Percentiles rank a stretch among this genome's conserved stretches.
Evolutionary conservation across 2,113 vertebrate genomes (phyloP).

Genomic region (Poecile atricapillus): DNA sequence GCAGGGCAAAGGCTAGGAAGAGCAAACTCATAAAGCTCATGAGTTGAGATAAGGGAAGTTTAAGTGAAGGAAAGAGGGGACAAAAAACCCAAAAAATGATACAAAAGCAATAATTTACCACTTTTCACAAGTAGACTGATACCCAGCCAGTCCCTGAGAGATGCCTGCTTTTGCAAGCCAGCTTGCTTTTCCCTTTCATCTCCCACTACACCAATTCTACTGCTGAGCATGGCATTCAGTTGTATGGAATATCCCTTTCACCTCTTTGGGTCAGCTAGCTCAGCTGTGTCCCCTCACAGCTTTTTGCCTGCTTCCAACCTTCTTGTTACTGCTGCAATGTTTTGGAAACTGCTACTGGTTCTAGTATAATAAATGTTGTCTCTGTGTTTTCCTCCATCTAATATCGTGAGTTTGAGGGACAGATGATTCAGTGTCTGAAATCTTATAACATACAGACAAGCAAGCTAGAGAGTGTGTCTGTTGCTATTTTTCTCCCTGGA

Average conservation of each 20-base stretch:
- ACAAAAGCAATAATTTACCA: background rate
- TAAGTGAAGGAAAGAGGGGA: background rate
- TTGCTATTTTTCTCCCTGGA: background rate
- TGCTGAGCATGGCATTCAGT: background rate
- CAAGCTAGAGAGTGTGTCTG: background rate
- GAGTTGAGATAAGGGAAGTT: background rate
- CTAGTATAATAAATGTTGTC: background rate
- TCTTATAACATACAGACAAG: background rate
- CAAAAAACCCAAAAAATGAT: background rate
- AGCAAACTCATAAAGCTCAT: background rate
- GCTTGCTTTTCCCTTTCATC: background rate
- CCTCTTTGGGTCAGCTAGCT: background rate
- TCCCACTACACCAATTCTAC: background rate
- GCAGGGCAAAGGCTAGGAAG: background rate
- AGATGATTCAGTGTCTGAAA: background rate
- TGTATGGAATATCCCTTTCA: background rate
- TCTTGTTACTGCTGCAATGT: background rate
- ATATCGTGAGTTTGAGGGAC: background rate
- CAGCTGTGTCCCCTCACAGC: rapidly evolving
- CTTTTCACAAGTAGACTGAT: background rate
- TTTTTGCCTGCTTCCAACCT: background rate
- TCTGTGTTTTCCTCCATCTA: background rate
- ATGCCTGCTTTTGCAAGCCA: background rate
- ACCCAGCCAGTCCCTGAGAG: background rate
- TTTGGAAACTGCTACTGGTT: background rate